Evolutionary conservation across 2,113 vertebrate species (phyloP), one percentile per base, ranked within the genome.

Genomic region (Zosterops borbonicus): DNA sequence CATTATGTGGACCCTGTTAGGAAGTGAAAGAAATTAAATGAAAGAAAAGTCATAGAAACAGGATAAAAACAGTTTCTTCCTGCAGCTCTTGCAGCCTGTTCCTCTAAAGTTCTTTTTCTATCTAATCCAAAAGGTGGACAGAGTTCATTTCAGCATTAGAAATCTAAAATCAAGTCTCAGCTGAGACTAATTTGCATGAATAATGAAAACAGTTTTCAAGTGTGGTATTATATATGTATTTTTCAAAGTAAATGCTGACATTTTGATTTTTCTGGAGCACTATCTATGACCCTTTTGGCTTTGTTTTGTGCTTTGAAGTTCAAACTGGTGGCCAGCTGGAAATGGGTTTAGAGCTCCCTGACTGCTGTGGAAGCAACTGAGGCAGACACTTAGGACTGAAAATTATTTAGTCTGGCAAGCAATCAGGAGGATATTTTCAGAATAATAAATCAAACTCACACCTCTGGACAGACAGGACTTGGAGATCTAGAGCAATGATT

Each of bases 201-300:
- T 89, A 84, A 91, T 21, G 20, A 83, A 87, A 85, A 31, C 49
- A 60, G 17, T 53, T 94, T 79, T 49, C 31, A 92, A 74, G 22
- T 44, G 18, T 56, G 44, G 14, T 21, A 14, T 47, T 71, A 23
- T 11, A 14, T n/a, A 8, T 46, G 2, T 52, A 6, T 19, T 15
- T 58, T 3, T 35, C 6, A 6, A 74, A 70, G 22, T 41, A 73
- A 90, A 58, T 52, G 55, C 35, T 63, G 64, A 49, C 10, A 19
- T 42, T 78, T 92, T 71, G 12, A 27, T 59, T 87, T 75, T 90
- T 41, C 22, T 79, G 18, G 42, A 29, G 24, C 5, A 12, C 12
- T 47, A 53, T 24, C 29, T 84, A 11, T 28, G 28, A 44, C 35
- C 24, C 12, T 59, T 17, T 74, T 65, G 62, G 14, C 33, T 90